Base-by-base conservation (phyloP, 2,888 invertebrate genomes). In the Scelioninae gen. 1 region DNA sequence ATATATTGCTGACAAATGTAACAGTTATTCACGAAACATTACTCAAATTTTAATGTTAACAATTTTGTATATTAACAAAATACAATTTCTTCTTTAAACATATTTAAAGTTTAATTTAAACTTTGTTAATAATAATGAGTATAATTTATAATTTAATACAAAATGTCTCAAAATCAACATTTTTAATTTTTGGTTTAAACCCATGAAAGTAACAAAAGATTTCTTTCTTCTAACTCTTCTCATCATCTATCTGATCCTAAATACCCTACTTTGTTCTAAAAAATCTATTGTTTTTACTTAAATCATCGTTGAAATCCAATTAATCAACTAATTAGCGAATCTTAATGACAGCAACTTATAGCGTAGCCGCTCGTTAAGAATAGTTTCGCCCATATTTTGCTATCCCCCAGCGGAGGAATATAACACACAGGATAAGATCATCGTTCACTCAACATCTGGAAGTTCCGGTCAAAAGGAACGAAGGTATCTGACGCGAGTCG, bases 381-480 rank as follows among this genome's bases (percentile, higher is more conserved):
- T 75, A 77, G 8, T 11, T 34, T 56, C 11, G 8, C 15, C 16
- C 38, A 56, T 56, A 56, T 43, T 60, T 23, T n/a, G 29, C n/a
- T 60, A 29, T 56, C 84, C 83, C 86, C 87, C 84, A 56, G 55
- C 83, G 84, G 87, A 82, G 84, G 72, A 69, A 84, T 84, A 56
- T 47, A 82, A 55, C 79, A 82, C 82, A 62, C 74, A 40, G 34
- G 60, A 71, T 75, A 66, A 76, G 83, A 88, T 87, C 89, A 89
- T 89, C 87, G 87, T 87, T 88, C 89, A 89, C 86, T 82, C 85
- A 83, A 83, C 84, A 85, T 88, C 86, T 65, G 43, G 38, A 75
- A 63, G 43, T 68, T 82, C 82, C 74, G 83, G 83, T 83, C 84
- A 81, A 85, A 88, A 86, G 84, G 79, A 76, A 85, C 82, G 84